These are phyloP conservation scores for Myzus persicae DNA, from an alignment of 1,140 invertebrate species.

Conservation along the genomic window DNA sequence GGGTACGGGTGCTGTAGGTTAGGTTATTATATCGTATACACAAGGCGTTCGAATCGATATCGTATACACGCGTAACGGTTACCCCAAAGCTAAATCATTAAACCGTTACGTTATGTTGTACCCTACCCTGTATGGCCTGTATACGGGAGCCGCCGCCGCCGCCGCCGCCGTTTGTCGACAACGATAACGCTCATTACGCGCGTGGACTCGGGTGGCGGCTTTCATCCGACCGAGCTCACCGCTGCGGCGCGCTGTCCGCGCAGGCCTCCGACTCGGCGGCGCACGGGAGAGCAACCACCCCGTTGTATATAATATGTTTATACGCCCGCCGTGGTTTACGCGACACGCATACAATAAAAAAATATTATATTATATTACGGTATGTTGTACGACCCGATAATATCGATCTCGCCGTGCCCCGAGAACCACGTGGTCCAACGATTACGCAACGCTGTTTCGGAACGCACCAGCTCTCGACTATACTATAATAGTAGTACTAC, in stretches of 20 bases:
- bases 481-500: too few species aligned
- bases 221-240: background rate
- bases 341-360: background rate
- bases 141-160: background rate
- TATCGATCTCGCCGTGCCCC: background rate
- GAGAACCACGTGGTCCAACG: background rate
- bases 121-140: background rate
- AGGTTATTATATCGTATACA: too few species aligned
- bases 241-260: background rate
- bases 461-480: background rate
- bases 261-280: background rate
- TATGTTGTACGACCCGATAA: background rate
- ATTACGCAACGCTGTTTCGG: background rate
- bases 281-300: background rate
- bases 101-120: background rate
- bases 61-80: background rate
- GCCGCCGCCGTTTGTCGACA: background rate
- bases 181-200: background rate
- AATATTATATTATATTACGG: background rate
- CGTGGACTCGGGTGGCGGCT: background rate
- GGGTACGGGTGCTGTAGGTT: background rate
- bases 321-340: background rate
- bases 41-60: background rate
- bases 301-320: background rate
- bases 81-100: background rate